Evolutionary conservation across 2,797 vertebrate genomes (phyloP).

Genomic region (Myripristis murdjan): DNA sequence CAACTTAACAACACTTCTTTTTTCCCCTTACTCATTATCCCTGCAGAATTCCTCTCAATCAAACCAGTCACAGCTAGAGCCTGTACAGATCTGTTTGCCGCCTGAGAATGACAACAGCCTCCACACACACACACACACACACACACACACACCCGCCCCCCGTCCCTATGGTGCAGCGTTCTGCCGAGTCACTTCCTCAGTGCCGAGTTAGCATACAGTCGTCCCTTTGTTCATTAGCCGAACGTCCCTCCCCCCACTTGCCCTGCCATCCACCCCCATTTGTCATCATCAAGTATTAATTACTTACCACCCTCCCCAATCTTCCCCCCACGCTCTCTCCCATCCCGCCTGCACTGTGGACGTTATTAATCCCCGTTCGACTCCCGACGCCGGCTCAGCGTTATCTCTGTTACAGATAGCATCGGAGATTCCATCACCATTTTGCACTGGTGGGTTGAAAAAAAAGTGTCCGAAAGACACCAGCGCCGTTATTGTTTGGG

Average conservation of each 20-base stretch:
- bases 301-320: slow-evolving; percentile 57
- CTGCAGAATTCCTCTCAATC: slow-evolving; percentile 19
- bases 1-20: slow-evolving; percentile 20
- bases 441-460: slow-evolving; percentile 39
- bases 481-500: slow-evolving; percentile 63
- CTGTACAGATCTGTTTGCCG: slow-evolving; percentile 17
- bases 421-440: slow-evolving; percentile 59
- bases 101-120: slow-evolving; percentile 41
- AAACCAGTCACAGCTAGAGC: slow-evolving; percentile 34
- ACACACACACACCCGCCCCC: not conserved
- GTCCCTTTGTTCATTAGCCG: slow-evolving; percentile 78
- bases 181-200: slow-evolving; percentile 50
- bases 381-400: slow-evolving; percentile 71
- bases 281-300: slow-evolving; percentile 85
- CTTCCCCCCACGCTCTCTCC: slow-evolving; percentile 43
- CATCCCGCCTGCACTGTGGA: slow-evolving; percentile 43
- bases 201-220: slow-evolving; percentile 65
- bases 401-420: slow-evolving; percentile 68
- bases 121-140: not conserved
- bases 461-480: slow-evolving; percentile 48
- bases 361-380: slow-evolving; percentile 74
- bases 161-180: slow-evolving; percentile 29
- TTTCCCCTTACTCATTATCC: slow-evolving; percentile 5
- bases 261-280: slow-evolving; percentile 74
- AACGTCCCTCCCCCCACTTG: slow-evolving; percentile 62